Base-by-base conservation (phyloP, 2,113 vertebrate species). In the Sula dactylatra region DNA sequence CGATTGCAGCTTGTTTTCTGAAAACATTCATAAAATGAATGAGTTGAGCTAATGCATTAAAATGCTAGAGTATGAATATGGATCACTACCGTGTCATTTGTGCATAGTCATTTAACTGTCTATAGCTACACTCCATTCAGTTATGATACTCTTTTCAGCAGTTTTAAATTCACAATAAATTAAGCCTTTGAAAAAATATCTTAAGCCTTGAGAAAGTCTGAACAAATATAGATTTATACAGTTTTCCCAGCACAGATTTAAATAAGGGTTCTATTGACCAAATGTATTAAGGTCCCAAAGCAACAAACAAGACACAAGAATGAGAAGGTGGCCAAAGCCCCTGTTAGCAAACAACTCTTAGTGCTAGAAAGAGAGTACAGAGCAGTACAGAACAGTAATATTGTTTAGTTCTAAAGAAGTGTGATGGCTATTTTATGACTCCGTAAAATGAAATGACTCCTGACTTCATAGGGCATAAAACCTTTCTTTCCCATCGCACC, bases 101-200 rank as follows among this genome's bases (percentile, higher is more conserved):
- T 86, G 70, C 70, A 80, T 5, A 89, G 67, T 91, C 93, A 93
- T 90, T 93, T 87, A 59, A 89, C 88, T 88, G 61, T 69, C 65
- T 94, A 10, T 11, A 94, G 91, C 83, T 76, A 74, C 45, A 15
- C 47, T 73, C 67, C 59, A 79, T 76, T 84, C 91, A 94, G 19
- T 69, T n/a, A 59, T 24, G 77, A 72, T 11, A 65, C 34, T 76
- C 81, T 66, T 85, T 66, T 86, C 91, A 95, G 73, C 26, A 54
- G 70, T 80, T 93, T 91, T 42, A 84, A 76, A 91, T 73, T 58
- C 89, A 86, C 86, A 93, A 85, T 89, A 89, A 94, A 95, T 86
- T 80, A 89, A 94, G 91, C 26, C 61, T 85, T 56, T 79, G 87
- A 84, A 91, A 84, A 93, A 84, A 69, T 5, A 82, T 0, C 3